Conservation (phyloP, 2,888 invertebrate genomes). For the Volucella inflata region DNA sequence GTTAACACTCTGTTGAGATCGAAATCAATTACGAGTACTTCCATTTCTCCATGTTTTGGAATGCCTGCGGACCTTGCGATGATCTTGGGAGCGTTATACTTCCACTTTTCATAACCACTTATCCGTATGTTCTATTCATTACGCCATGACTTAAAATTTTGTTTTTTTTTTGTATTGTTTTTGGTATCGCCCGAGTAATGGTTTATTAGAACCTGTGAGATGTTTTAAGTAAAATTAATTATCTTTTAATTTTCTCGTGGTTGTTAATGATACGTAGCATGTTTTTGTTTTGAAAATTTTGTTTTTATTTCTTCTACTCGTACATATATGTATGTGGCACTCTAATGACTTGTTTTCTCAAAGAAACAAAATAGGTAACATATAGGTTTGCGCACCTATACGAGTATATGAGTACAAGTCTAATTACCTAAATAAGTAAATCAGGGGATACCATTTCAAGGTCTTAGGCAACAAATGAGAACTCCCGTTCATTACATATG, state of each 20-base stretch:
- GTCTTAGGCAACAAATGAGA: too few species aligned
- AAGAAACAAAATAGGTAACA: not conserved
- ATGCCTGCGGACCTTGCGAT: not conserved
- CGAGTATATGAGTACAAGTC: too few species aligned
- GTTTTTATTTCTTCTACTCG: not conserved
- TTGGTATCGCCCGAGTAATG: too few species aligned
- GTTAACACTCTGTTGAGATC: conserved; percentile 17
- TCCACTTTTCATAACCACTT: not conserved
- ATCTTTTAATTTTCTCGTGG: not conserved
- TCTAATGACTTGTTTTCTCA: not conserved
- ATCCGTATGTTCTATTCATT: not conserved
- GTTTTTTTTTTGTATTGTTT: not conserved
- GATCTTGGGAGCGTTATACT: not conserved
- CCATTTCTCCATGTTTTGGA: not conserved
- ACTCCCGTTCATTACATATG: too few species aligned
- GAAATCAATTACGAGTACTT: conserved; percentile 11
- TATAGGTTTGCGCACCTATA: too few species aligned
- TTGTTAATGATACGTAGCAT: conserved; percentile 9
- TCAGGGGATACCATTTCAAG: too few species aligned
- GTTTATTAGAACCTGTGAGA: too few species aligned
- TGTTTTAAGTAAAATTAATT: not conserved
- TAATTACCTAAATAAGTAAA: too few species aligned
- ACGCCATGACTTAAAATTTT: not conserved
- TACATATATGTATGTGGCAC: not conserved
- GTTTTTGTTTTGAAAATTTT: not conserved